phyloP scores from a whole-genome alignment of 2,797 vertebrate species.

The Agapornis canus region DNA sequence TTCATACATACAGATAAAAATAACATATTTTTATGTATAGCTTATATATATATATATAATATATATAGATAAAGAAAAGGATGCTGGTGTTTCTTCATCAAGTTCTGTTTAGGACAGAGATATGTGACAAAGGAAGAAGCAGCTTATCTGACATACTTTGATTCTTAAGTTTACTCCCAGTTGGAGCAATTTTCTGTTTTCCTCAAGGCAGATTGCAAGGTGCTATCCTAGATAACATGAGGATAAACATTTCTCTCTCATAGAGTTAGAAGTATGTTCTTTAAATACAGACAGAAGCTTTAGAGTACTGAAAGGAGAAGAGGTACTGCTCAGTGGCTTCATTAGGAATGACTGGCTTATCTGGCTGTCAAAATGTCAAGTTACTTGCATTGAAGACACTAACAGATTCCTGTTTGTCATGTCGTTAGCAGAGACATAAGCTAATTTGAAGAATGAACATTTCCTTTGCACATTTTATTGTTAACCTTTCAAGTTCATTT shows the following conservation, averaged over 20 bases:
- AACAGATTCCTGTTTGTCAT: not conserved
- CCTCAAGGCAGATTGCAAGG: not conserved
- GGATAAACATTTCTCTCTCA: not conserved
- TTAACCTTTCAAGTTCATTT: not conserved
- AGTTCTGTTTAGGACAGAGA: not conserved
- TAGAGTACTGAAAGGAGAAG: not conserved
- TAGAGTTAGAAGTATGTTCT: not conserved
- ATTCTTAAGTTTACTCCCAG: not conserved
- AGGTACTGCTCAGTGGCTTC: not conserved
- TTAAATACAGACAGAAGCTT: not conserved
- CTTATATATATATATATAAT: not conserved
- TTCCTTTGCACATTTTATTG: not conserved
- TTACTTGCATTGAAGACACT: not conserved
- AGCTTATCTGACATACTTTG: not conserved
- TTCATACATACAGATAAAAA: not conserved
- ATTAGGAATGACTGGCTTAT: conserved; percentile 23
- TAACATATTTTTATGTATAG: not conserved
- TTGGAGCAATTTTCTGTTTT: not conserved
- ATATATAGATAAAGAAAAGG: not conserved
- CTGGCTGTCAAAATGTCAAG: conserved; percentile 23
- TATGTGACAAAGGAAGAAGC: not conserved
- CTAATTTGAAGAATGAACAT: conserved; percentile 25
- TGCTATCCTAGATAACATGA: not conserved
- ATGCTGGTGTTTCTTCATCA: fast-evolving
- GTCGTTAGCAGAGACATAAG: not conserved